phyloP scores from a whole-genome alignment of 2,797 vertebrate species.

The Enteromius argenteus region DNA sequence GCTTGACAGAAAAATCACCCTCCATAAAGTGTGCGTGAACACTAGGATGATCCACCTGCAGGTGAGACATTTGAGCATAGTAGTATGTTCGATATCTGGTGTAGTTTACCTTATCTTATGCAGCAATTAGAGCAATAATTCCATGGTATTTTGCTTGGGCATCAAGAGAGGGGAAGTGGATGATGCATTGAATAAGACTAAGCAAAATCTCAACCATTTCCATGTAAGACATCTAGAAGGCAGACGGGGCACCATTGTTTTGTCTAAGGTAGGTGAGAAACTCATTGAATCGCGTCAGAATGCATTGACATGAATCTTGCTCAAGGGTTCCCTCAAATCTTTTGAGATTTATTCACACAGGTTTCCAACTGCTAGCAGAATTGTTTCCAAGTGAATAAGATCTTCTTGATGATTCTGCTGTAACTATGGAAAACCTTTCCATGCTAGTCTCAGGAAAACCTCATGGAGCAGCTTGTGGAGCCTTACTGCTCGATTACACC shows the following conservation, averaged over 20 bases:
- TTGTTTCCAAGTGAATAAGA: background rate
- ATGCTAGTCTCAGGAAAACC: background rate
- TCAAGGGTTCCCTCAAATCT: background rate
- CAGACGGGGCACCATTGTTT: background rate
- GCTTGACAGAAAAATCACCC: too few relatives aligned
- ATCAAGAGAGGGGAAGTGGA: too few relatives aligned
- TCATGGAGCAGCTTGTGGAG: background rate
- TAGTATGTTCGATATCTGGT: too few relatives aligned
- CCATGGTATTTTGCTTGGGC: too few relatives aligned
- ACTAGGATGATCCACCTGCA: too few relatives aligned
- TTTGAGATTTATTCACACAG: background rate
- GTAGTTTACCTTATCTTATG: too few relatives aligned
- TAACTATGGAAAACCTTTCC: background rate
- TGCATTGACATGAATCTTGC: background rate
- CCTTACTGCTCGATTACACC: background rate
- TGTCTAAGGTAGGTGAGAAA: background rate
- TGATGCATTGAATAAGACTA: background rate
- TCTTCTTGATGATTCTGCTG: background rate
- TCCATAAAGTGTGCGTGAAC: too few relatives aligned
- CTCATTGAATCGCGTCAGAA: background rate
- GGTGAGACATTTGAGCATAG: too few relatives aligned
- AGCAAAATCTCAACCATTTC: slow-evolving; percentile 19
- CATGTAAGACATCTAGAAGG: slow-evolving; percentile 3
- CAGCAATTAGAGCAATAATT: too few relatives aligned
- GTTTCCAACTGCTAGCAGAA: background rate